Percentiles rank a stretch among this genome's conserved stretches.
Evolutionary conservation across 1,140 invertebrate species (phyloP).

Genomic region (Eubasilissa regina): DNA sequence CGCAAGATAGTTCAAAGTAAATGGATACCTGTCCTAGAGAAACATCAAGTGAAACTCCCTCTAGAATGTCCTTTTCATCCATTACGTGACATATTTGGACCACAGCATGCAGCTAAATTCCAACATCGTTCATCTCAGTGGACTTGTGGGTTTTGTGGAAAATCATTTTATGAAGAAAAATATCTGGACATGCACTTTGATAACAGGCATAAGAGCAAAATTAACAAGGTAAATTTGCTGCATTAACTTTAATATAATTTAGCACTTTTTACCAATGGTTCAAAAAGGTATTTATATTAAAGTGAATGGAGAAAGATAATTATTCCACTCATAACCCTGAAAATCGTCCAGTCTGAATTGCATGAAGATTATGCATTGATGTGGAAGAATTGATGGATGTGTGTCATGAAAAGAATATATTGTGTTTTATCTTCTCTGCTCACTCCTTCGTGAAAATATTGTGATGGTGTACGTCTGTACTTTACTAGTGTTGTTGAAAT

Average conservation of each 20-base stretch:
- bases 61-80: slow-evolving; percentile 92
- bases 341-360: background rate
- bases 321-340: too few relatives aligned
- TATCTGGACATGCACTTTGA: slow-evolving; percentile 93
- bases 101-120: slow-evolving; percentile 86
- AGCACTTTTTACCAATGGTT: background rate
- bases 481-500: too few relatives aligned
- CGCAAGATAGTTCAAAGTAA: slow-evolving; percentile 91
- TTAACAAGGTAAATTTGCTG: slow-evolving; percentile 80
- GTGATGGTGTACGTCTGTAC: too few relatives aligned
- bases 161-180: slow-evolving; percentile 92
- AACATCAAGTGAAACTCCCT: slow-evolving; percentile 85
- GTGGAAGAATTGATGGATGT: background rate
- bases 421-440: background rate
- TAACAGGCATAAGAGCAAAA: slow-evolving; percentile 87
- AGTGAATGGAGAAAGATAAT: background rate
- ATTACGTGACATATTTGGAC: slow-evolving; percentile 87
- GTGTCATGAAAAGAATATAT: background rate
- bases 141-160: slow-evolving; percentile 93
- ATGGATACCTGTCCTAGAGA: slow-evolving; percentile 90
- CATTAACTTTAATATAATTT: background rate
- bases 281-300: background rate
- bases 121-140: slow-evolving; percentile 89
- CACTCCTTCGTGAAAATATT: too few relatives aligned
- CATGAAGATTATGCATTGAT: background rate